phyloP scores from a whole-genome alignment of 1,140 invertebrate species.

The Cylas formicarius region DNA sequence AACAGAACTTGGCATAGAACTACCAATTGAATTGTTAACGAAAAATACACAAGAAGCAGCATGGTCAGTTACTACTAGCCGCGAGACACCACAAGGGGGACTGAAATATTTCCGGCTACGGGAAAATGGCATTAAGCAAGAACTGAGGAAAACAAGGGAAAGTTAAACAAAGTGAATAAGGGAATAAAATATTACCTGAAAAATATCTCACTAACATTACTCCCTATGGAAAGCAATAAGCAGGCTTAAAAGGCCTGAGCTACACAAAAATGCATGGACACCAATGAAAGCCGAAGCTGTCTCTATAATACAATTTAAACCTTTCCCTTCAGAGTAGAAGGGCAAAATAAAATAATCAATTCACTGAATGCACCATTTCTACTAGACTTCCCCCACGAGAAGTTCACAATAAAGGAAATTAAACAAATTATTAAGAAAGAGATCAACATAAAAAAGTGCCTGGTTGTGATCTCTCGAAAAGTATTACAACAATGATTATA shows the following conservation, averaged over 20 bases:
- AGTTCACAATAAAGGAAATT: background rate
- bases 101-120: too few species aligned
- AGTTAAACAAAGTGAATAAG: background rate
- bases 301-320: too few species aligned
- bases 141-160: background rate
- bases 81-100: background rate
- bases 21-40: too few species aligned
- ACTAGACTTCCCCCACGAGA: background rate
- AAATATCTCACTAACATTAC: background rate
- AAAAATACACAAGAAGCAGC: background rate
- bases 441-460: too few species aligned
- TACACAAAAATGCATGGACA: background rate
- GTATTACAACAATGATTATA: background rate
- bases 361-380: background rate
- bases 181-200: background rate
- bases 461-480: slow-evolving; percentile 1
- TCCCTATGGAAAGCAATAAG: slow-evolving; percentile 1
- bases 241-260: background rate
- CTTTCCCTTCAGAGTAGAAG: too few species aligned
- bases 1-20: too few species aligned
- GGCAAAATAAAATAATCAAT: slow-evolving; percentile 1
- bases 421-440: too few species aligned
- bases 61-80: background rate
- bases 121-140: background rate
- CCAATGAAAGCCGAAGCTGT: background rate